Evolutionary conservation across 2,797 vertebrate genomes (phyloP), one percentile per base, ranked within the genome.

Genomic region (Gorsachius magnificus): DNA sequence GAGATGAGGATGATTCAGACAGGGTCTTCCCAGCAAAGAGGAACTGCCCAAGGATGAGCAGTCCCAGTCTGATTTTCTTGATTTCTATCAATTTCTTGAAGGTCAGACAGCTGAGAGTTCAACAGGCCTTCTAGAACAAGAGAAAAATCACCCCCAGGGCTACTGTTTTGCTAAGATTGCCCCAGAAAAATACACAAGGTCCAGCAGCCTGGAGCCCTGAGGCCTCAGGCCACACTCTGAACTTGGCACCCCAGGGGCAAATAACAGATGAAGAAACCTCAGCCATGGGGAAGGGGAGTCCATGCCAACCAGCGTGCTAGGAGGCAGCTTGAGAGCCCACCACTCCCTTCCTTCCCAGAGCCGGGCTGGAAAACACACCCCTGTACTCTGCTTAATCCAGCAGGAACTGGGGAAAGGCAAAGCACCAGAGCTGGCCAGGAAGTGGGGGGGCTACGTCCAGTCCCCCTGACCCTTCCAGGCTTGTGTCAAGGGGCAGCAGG

Each of bases 21-120:
- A 53, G 46, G 10, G 26, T 51, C 78, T 96, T 95, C 64, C 76
- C 68, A 90, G 57, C 45, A 90, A 91, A 89, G 75, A 93, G 57
- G 61, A 95, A 94, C 60, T 45, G 5, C 61, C 33, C 36, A 48
- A 68, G 25, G 82, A 93, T 5, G 3, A 80, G 31, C n/a, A 80
- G 64, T 22, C 25, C 29, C 2, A 78, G 61, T 24, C 20, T 54
- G 17, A 48, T 51, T 70, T 93, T 61, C 45, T 90, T 63, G 48
- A 69, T 70, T 69, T 83, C 64, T 89, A 89, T 16, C 35, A 26
- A 24, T 70, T 68, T 83, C 58, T 61, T 78, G 57, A 92, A 89
- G 51, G 79, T 89, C 68, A 93, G 56, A 33, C 21, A 91, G 58
- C 35, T 41, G 43, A 79, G 36, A 83, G 14, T 18, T 68, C 35